Conservation (phyloP, 2,113 vertebrate genomes). For the Phycodurus eques region DNA sequence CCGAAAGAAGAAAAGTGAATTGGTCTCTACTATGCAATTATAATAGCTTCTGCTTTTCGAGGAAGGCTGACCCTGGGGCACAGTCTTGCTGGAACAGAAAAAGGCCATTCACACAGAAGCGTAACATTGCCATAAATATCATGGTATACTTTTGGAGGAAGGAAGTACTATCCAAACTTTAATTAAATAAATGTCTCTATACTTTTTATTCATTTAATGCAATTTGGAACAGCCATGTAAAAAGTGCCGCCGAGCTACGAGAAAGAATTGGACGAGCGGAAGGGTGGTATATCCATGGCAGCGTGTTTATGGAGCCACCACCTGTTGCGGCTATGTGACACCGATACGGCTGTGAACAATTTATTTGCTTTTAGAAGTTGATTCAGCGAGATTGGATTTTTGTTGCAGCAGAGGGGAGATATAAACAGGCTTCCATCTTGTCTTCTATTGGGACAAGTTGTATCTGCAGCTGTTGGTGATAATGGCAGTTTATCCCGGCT, state of each 20-base stretch:
- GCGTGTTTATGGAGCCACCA: constrained; percentile 31
- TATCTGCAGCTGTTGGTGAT: constrained; percentile 68
- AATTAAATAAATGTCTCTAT: not conserved
- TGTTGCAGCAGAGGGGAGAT: constrained; percentile 6
- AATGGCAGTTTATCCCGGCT: constrained; percentile 63
- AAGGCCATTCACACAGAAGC: no score
- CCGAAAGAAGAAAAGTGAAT: no score
- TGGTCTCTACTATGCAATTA: no score
- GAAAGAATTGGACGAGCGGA: constrained; percentile 8
- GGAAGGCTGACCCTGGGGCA: no score
- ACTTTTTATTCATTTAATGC: not conserved
- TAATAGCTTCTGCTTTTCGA: no score
- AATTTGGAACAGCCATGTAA: constrained; percentile 2
- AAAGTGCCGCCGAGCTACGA: constrained; percentile 10
- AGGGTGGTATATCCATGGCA: constrained; percentile 17
- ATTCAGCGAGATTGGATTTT: constrained; percentile 46
- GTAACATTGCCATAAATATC: no score
- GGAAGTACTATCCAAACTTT: no score
- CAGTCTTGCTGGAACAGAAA: no score
- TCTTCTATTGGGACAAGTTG: constrained; percentile 30
- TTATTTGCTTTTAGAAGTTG: constrained; percentile 53
- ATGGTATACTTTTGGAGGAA: no score
- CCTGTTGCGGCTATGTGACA: constrained; percentile 60
- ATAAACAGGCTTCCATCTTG: constrained; percentile 32
- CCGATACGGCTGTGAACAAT: constrained; percentile 57